Conservation (phyloP, 2,797 vertebrate species). For the Zenarchopterus dispar region DNA sequence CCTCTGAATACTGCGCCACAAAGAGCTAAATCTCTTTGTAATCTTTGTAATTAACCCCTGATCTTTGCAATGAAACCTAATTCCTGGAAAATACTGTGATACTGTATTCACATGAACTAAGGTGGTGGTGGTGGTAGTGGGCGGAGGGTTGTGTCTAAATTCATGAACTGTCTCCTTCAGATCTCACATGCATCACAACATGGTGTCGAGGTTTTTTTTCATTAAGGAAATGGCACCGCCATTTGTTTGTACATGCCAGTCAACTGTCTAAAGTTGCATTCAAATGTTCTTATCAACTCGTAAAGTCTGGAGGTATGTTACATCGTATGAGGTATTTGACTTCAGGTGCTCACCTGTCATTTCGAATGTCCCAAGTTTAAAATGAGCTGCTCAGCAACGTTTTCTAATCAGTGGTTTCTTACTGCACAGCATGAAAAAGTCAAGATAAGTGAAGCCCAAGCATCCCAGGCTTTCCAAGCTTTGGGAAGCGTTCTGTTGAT, state of each 20-base stretch:
- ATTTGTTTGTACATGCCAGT: not conserved
- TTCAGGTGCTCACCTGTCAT: not conserved
- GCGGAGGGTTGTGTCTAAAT: slow-evolving; percentile 36
- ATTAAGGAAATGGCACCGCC: no score
- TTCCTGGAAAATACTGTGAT: slow-evolving; percentile 26
- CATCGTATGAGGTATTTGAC: not conserved
- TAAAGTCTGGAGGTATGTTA: slow-evolving; percentile 16
- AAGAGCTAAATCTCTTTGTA: slow-evolving; percentile 24
- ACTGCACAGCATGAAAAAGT: not conserved
- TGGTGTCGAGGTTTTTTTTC: no score
- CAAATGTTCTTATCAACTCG: slow-evolving; percentile 13
- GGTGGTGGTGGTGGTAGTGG: not conserved
- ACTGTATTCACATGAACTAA: slow-evolving; percentile 27
- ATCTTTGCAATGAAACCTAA: slow-evolving; percentile 45
- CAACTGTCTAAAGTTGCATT: slow-evolving; percentile 24
- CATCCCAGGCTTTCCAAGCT: not conserved
- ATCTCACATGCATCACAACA: slow-evolving; percentile 7
- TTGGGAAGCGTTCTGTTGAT: not conserved
- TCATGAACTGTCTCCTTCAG: slow-evolving; percentile 28
- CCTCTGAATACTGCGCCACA: slow-evolving; percentile 44
- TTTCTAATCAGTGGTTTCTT: not conserved
- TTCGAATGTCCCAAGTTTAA: no score
- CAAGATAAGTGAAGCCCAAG: not conserved
- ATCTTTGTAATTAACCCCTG: slow-evolving; percentile 45
- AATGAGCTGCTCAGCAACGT: not conserved